Evolutionary conservation across 1,140 invertebrate genomes (phyloP), one percentile per base, ranked within the genome.

Genomic region (Papilio machaon): DNA sequence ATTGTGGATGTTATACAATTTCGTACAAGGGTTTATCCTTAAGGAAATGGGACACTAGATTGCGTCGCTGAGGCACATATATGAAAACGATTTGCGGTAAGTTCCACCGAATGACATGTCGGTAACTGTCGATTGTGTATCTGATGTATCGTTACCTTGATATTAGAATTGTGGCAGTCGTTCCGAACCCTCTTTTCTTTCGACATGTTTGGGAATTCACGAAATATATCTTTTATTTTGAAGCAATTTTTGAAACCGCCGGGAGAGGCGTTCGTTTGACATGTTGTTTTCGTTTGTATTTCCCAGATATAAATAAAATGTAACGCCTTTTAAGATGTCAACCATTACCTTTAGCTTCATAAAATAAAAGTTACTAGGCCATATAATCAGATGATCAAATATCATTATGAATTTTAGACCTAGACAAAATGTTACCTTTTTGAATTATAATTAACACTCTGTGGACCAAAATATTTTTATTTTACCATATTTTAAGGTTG

Each of bases 41-140:
- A 64, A 52, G 19, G 74, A 76, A 76, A 76, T 73, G 43, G 43
- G n/a, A 52, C 74, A 52, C 47, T 52, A 76, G 49, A 52, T 58
- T 58, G 54, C 54, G 54, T 19, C n/a, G 54, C 30, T 17, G 10
- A 76, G 19, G 11, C 10, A 76, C 23, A 49, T 54, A 49, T 76
- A 76, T 30, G 52, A 49, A 67, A 64, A 30, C 60, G 77, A 79
- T 67, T 67, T 52, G 74, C 47, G 74, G 47, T 54, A 76, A 47
- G 38, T 64, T 79, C 38, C 46, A 38, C 17, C 46, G 60, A 79
- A 60, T 67, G 60, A 46, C 60, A 23, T 67, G 17, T 47, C 15
- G 77, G 46, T 79, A 79, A 67, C 77, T 67, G 77, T 64, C 77
- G 77, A 79, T 79, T 79, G 77, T 79, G 58, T 52, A 30, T 0